Base-by-base conservation (phyloP, 2,888 invertebrate species). In the Hydroisotoma schaefferi region DNA sequence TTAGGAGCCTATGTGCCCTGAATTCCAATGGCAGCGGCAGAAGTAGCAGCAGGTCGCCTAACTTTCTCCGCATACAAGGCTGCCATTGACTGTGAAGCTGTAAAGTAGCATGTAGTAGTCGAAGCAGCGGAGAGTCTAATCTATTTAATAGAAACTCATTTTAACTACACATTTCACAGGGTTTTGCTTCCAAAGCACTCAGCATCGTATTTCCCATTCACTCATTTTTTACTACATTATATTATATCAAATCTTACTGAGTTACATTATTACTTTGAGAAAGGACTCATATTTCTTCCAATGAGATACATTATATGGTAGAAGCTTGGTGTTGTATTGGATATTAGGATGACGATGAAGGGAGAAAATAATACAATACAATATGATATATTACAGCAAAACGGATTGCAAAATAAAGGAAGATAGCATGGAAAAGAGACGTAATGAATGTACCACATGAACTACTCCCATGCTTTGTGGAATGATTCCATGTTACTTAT, bases 371-470 rank as follows among this genome's bases (percentile, higher is more conserved):
- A n/a, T n/a, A n/a, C n/a, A n/a, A n/a, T n/a, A n/a, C n/a, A n/a
- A n/a, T n/a, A n/a, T n/a, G n/a, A n/a, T n/a, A n/a, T n/a, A n/a
- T n/a, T n/a, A n/a, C n/a, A n/a, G n/a, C n/a, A n/a, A n/a, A n/a
- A n/a, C n/a, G n/a, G n/a, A n/a, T n/a, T n/a, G n/a, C n/a, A n/a
- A n/a, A n/a, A n/a, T n/a, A n/a, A n/a, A n/a, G n/a, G n/a, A 10
- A 15, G 23, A 46, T 46, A 15, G 46, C 46, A 46, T 23, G 46
- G 23, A n/a, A 38, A 2, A 20, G 23, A 46, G 28, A 46, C 20
- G 54, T 62, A 58, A 62, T 58, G 55, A 62, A 62, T 62, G 58
- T 58, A 51, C 62, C 57, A 58, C 55, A 63, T 60, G 60, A 47
- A 58, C 56, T 47, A 38, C 55, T 60, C 60, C 57, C 63, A 63